Conservation (phyloP, 2,888 invertebrate species). For the Choristoneura rosaceana region DNA sequence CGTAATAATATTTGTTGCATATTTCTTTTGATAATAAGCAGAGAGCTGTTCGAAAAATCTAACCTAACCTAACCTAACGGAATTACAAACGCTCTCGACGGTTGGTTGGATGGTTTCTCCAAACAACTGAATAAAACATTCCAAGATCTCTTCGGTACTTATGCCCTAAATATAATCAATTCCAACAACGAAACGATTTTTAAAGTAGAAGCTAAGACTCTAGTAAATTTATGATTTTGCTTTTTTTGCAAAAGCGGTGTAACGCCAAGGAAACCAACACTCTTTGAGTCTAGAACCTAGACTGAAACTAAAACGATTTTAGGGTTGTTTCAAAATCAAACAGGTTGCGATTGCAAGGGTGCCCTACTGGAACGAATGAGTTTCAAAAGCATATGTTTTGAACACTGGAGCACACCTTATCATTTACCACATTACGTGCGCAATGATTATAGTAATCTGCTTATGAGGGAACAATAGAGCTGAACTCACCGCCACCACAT, state of each 20-base stretch:
- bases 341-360: slow-evolving; percentile 49
- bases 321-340: slow-evolving; percentile 60
- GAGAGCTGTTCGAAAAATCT: too few species aligned
- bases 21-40: too few species aligned
- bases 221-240: too few species aligned
- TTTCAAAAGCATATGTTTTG: slow-evolving; percentile 83
- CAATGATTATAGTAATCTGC: slow-evolving; percentile 85
- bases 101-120: too few species aligned
- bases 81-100: too few species aligned
- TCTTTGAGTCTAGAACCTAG: background rate
- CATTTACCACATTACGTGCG: slow-evolving; percentile 83
- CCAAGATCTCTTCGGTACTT: too few species aligned
- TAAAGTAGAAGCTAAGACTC: too few species aligned
- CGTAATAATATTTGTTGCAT: too few species aligned
- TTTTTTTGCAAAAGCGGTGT: background rate
- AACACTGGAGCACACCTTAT: slow-evolving; percentile 80
- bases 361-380: slow-evolving; percentile 78
- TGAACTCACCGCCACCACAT: slow-evolving; percentile 74
- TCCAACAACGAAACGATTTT: too few species aligned
- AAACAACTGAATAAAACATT: too few species aligned
- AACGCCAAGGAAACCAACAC: background rate
- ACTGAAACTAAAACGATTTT: slow-evolving; percentile 50
- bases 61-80: too few species aligned
- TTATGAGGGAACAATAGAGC: slow-evolving; percentile 78
- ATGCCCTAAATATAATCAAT: too few species aligned